Percentiles rank a stretch among this genome's conserved stretches.
Evolutionary conservation across 1,140 invertebrate genomes (phyloP).

Genomic region (Drosophila lowei): DNA sequence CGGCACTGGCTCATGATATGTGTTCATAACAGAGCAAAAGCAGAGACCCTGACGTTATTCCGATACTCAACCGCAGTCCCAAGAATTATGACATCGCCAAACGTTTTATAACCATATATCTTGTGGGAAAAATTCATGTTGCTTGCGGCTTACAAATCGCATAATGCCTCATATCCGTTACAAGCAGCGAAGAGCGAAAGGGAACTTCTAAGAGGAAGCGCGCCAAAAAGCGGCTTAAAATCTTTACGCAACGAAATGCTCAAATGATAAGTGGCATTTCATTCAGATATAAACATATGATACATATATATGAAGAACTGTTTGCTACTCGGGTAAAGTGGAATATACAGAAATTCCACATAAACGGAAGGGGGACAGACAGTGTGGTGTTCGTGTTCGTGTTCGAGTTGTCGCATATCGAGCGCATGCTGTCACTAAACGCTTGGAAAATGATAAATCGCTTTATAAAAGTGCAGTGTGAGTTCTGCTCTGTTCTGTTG

Average conservation of each 20-base stretch:
- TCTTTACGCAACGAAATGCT: constrained; percentile 68
- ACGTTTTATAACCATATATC: not conserved
- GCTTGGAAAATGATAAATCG: constrained; percentile 79
- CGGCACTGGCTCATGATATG: too few species aligned
- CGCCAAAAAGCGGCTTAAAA: constrained; percentile 70
- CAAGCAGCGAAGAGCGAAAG: constrained; percentile 23
- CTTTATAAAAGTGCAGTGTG: constrained; percentile 81
- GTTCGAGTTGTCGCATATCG: constrained; percentile 56
- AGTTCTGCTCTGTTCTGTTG: constrained; percentile 37
- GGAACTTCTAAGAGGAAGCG: constrained; percentile 48
- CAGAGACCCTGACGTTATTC: too few species aligned
- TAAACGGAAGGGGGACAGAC: constrained; percentile 6
- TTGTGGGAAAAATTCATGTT: constrained; percentile 18
- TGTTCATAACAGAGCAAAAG: too few species aligned
- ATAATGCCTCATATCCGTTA: constrained; percentile 74
- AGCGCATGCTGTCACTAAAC: constrained; percentile 75
- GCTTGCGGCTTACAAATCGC: constrained; percentile 35
- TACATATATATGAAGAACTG: constrained; percentile 35
- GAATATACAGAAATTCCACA: constrained; percentile 59
- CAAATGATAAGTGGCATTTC: constrained; percentile 74
- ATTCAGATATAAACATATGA: constrained; percentile 69
- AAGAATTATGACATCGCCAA: too few species aligned
- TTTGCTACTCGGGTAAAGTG: constrained; percentile 15
- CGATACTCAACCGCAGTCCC: too few species aligned
- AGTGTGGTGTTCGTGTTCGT: constrained; percentile 11